Evolutionary conservation across 2,797 vertebrate genomes (phyloP), one percentile per base, ranked within the genome.

Genomic region (Takifugu rubripes): DNA sequence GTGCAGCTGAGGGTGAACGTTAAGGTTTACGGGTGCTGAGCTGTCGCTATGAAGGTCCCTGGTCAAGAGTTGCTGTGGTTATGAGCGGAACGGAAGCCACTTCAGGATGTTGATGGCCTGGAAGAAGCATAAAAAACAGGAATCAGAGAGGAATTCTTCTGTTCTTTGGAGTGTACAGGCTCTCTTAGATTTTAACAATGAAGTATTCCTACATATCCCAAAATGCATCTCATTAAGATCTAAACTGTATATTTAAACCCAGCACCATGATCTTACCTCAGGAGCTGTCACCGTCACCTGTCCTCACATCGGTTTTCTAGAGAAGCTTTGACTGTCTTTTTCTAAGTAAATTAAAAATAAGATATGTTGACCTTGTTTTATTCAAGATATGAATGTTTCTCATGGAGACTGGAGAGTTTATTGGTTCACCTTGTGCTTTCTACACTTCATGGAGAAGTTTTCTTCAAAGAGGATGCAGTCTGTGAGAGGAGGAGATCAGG

Each of bases 371-470:
- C 10, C 11, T 25, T 5, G 6, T 49, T 25, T 15, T 16, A 16
- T 14, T 24, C 17, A 4, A 14, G 47, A 1, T 14, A 14, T 25
- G 21, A 11, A 21, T 14, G 21, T 25, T 48, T 25, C 46, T 14
- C 5, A 3, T 11, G 46, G 25, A 21, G 21, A 10, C 46, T 6
- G 3, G 3, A 12, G 11, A 4, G 33, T 29, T 7, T 7, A 7
- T 4, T 21, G 21, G 17, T 78, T 75, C 83, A 93, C 92, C 90
- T 91, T 92, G 88, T 93, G 92, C 86, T 89, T 92, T 70, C 77
- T 90, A 83, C 92, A 93, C 78, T 90, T 93, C 88, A 93, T 92
- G 69, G 92, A 91, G 83, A 91, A 91, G 49, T 92, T 92, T 2
- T 92, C 91, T 66, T 93, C 90, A 16, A 89, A 79, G 54, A 93